These are phyloP conservation scores for Harmothoe impar DNA, from an alignment of 2,888 invertebrate species.

Conservation along the genomic window DNA sequence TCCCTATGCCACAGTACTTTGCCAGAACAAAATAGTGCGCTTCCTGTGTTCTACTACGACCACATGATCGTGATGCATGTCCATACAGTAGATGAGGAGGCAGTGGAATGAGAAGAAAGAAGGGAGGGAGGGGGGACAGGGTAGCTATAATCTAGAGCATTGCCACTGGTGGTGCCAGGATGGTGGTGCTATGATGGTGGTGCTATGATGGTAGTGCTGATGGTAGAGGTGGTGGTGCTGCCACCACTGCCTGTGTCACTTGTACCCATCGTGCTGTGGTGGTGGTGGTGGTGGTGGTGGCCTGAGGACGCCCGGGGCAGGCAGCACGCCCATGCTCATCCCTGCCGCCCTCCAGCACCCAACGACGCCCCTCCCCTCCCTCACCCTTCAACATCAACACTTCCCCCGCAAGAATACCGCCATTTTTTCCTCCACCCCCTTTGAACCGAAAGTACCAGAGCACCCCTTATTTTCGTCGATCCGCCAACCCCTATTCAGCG, in stretches of 20 bases:
- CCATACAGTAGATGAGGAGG: too few species aligned
- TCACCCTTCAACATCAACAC: background rate
- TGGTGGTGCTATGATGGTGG: background rate
- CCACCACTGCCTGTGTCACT: slow-evolving; percentile 17
- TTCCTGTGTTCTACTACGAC: too few species aligned
- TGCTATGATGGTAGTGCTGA: background rate
- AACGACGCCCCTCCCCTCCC: background rate
- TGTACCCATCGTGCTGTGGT: background rate
- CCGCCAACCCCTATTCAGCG: background rate
- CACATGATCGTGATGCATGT: background rate
- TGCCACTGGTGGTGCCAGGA: background rate
- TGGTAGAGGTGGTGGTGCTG: slow-evolving; percentile 9
- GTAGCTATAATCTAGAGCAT: background rate
- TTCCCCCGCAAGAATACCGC: background rate
- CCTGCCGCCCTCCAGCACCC: background rate
- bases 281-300: too few species aligned
- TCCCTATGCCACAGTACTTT: too few species aligned
- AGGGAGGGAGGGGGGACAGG: too few species aligned
- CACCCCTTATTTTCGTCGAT: background rate
- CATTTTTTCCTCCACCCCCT: background rate
- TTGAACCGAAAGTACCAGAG: background rate
- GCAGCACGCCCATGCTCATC: background rate
- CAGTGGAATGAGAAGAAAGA: background rate
- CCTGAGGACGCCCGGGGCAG: background rate
- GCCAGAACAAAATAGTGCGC: too few species aligned